Conservation (phyloP, 2,888 invertebrate genomes). For the Frankliniella intonsa region DNA sequence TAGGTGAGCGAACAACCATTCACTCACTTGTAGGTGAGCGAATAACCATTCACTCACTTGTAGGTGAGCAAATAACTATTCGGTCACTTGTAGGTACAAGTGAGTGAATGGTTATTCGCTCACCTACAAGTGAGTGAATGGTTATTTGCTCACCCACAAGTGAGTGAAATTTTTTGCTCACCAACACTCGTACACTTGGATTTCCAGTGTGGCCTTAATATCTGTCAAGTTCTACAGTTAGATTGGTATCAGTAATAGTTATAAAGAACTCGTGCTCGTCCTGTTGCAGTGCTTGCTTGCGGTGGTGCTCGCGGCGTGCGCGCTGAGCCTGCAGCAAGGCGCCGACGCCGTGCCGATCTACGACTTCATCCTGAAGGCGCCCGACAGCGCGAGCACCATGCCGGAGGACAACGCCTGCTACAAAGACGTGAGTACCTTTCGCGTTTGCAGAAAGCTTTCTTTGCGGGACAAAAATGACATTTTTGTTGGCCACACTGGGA, state of each 20-base stretch:
- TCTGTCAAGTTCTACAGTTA: background rate
- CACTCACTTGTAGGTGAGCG: too few species aligned
- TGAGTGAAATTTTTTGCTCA: too few species aligned
- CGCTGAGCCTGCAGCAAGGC: background rate
- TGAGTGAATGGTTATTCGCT: too few species aligned
- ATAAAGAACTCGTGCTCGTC: background rate
- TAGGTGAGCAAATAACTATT: too few species aligned
- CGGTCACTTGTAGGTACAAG: too few species aligned
- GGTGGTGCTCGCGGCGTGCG: background rate
- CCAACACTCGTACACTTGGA: too few species aligned
- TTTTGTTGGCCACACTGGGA: too few species aligned
- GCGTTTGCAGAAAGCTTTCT: background rate
- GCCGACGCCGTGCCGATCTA: background rate
- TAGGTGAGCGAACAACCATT: too few species aligned
- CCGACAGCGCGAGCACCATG: background rate
- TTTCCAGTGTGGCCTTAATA: background rate
- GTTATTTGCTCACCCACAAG: too few species aligned
- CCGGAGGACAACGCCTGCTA: slow-evolving; percentile 1
- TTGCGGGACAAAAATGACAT: background rate
- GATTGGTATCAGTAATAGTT: background rate
- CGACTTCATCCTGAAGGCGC: background rate
- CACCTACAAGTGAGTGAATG: too few species aligned
- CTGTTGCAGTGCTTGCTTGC: background rate
- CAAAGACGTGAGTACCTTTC: background rate
- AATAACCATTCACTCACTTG: too few species aligned